These are phyloP conservation scores for Serranus cabrilla DNA, from an alignment of 2,797 vertebrate genomes.

Conservation along the genomic window DNA sequence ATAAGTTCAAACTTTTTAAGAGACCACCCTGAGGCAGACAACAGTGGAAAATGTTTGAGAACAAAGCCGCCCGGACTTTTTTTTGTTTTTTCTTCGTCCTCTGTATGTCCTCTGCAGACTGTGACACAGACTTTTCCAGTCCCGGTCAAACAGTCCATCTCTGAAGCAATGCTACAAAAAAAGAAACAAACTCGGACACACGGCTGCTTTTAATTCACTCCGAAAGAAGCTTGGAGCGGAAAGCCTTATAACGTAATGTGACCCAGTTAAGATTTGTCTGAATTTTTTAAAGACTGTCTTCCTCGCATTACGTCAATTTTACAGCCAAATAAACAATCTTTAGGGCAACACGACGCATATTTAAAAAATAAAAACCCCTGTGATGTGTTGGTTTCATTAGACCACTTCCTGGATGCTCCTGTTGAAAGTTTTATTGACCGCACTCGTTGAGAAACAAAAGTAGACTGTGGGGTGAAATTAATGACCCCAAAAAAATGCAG, in stretches of 20 bases:
- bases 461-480: slow-evolving; percentile 29
- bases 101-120: slow-evolving; percentile 7
- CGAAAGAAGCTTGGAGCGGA: slow-evolving; percentile 63
- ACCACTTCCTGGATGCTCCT: slow-evolving; percentile 62
- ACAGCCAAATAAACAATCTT: slow-evolving; percentile 66
- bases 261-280: slow-evolving; percentile 71
- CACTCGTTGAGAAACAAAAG: slow-evolving; percentile 38
- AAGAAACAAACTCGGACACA: slow-evolving; percentile 53
- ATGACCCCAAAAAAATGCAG: slow-evolving; percentile 7
- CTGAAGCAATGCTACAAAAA: slow-evolving; percentile 27
- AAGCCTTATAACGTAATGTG: slow-evolving; percentile 77
- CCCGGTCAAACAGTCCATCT: slow-evolving; percentile 39
- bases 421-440: slow-evolving; percentile 57
- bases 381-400: slow-evolving; percentile 54
- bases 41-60: slow-evolving; percentile 9
- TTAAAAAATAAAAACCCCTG: slow-evolving; percentile 28
- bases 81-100: slow-evolving; percentile 2
- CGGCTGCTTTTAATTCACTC: slow-evolving; percentile 75
- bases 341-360: slow-evolving; percentile 26
- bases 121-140: slow-evolving; percentile 60
- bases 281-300: slow-evolving; percentile 55
- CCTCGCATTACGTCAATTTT: slow-evolving; percentile 68
- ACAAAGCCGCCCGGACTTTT: slow-evolving; percentile 12
- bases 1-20: not conserved
- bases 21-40: not conserved